Evolutionary conservation across 1,140 invertebrate species (phyloP), one percentile per base, ranked within the genome.

Genomic region (Drosophila sulfurigaster): DNA sequence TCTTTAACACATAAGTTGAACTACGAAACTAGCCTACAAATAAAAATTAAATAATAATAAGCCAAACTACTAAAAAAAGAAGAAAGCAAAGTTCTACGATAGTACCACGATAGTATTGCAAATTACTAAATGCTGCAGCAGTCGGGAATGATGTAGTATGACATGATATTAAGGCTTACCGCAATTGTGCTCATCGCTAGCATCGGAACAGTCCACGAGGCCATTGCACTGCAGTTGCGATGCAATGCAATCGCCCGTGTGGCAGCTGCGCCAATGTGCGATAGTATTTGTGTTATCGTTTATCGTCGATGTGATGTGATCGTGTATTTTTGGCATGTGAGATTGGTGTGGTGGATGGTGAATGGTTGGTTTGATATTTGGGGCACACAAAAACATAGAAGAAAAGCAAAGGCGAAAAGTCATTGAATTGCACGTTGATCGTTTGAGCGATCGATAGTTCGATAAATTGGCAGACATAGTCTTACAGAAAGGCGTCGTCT

Each of bases 181-280:
- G 82, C 95, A 96, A 78, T 94, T 90, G 57, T 93, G 92, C 93
- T 97, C 97, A 93, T 98, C 96, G 92, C 95, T 96, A 32, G 93
- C 94, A 92, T 96, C 95, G 54, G 94, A 92, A 93, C 97, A 98
- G 93, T 98, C 96, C 25, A 89, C 85, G 51, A 92, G 85, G 54
- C 94, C 94, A 91, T 98, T 95, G 93, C 97, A 98, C 62, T 93
- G 93, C 57, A 82, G 79, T 7, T 91, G 91, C 48, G 92, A 89
- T n/a, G 76, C 78, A 48, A 94, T 91, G 78, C 93, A 94, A 62
- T 93, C 92, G 48, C 91, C 92, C 51, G 83, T 83, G 65, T 85
- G 79, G 80, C 93, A 92, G 82, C 92, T 92, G 57, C 25, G 49
- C 8, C 38, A 41, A 45, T 38, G 35, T 38, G 15, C 56, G 49